Percentiles rank a stretch among this genome's conserved stretches.
Evolutionary conservation across 2,113 vertebrate genomes (phyloP).

Genomic region (Silurus asotus): DNA sequence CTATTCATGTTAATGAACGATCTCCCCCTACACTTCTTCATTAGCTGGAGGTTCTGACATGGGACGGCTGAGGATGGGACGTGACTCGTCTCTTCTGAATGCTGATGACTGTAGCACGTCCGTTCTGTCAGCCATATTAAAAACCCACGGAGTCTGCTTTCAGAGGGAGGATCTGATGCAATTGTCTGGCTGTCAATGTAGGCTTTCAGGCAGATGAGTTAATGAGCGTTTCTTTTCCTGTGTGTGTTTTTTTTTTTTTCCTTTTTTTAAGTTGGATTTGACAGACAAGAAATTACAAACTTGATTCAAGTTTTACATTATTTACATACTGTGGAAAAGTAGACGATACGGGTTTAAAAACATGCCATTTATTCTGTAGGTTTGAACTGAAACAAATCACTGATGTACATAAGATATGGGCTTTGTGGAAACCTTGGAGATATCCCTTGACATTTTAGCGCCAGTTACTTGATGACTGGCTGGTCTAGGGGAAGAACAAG

Average conservation of each 20-base stretch:
- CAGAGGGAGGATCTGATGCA: slow-evolving; percentile 45
- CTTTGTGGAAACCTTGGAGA: slow-evolving; percentile 11
- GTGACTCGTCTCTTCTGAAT: slow-evolving; percentile 56
- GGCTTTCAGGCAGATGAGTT: slow-evolving; percentile 20
- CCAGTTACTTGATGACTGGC: background rate
- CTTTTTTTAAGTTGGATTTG: background rate
- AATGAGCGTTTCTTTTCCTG: slow-evolving; percentile 13
- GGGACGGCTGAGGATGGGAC: slow-evolving; percentile 56
- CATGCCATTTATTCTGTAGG: background rate
- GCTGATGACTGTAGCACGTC: slow-evolving; percentile 27
- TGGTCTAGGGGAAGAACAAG: background rate
- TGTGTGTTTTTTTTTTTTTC: background rate
- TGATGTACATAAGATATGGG: background rate
- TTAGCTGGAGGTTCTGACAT: slow-evolving; percentile 55
- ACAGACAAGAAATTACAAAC: slow-evolving; percentile 30
- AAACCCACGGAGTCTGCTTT: slow-evolving; percentile 23
- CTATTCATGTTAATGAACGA: slow-evolving; percentile 57
- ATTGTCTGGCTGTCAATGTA: slow-evolving; percentile 42
- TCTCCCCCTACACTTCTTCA: slow-evolving; percentile 57
- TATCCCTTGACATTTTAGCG: background rate
- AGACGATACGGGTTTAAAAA: background rate
- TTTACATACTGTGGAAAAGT: background rate
- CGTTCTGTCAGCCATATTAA: slow-evolving; percentile 40
- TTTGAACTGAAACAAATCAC: background rate
- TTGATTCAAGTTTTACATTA: slow-evolving; percentile 1